Conservation (phyloP, 2,113 vertebrate genomes). For the Numenius arquata region DNA sequence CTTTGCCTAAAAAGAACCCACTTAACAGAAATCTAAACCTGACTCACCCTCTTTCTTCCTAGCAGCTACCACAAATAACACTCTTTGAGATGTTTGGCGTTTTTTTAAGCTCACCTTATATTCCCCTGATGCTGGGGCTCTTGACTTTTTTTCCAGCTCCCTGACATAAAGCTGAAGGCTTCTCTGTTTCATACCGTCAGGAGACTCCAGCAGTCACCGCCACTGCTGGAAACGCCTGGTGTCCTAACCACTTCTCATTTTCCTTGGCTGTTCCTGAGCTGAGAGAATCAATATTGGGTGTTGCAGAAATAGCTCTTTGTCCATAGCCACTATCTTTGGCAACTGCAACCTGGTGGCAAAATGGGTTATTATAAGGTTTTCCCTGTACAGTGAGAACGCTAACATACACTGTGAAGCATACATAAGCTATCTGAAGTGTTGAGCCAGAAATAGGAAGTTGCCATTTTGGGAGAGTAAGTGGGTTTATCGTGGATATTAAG, state of each 20-base stretch:
- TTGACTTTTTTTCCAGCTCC: background rate
- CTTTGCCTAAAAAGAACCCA: background rate
- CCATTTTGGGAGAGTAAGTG: background rate
- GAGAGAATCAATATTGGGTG: background rate
- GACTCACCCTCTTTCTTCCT: background rate
- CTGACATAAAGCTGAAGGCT: background rate
- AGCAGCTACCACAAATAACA: background rate
- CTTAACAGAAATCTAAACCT: background rate
- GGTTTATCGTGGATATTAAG: background rate
- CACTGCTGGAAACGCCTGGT: background rate
- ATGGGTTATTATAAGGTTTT: background rate
- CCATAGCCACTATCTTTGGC: background rate
- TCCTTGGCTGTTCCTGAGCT: background rate
- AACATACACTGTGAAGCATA: background rate
- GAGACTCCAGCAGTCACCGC: background rate
- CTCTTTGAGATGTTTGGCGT: background rate
- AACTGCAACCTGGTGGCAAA: background rate
- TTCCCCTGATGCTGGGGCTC: background rate
- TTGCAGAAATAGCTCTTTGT: background rate
- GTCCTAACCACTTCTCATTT: slow-evolving; percentile 3
- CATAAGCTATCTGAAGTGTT: background rate
- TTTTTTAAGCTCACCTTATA: background rate
- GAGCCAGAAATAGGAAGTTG: background rate
- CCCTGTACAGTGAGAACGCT: background rate
- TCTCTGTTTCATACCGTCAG: background rate